A percentile compares a stretch with the other conserved stretches of the same genome.
Conservation (phyloP, 1,140 invertebrate genomes). For the Hesperophylax magnus region DNA sequence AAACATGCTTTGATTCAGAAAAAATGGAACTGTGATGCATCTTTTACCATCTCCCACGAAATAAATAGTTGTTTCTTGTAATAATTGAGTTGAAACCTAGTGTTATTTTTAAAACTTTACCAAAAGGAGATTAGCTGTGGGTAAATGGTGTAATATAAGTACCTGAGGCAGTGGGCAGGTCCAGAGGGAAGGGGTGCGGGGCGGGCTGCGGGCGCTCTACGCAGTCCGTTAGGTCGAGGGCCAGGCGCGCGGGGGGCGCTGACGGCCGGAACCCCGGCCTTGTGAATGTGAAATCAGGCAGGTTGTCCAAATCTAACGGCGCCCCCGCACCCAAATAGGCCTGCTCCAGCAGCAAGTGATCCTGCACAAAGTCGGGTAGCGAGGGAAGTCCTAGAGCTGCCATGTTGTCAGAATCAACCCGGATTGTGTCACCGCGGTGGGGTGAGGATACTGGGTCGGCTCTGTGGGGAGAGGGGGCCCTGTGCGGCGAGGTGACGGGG, state of each 20-base stretch:
- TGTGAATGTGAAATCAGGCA: slow-evolving; percentile 74
- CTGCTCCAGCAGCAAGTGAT: slow-evolving; percentile 76
- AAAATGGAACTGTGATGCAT: too few relatives aligned
- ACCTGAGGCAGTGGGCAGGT: slow-evolving; percentile 62
- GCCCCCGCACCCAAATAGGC: slow-evolving; percentile 70
- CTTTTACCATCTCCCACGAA: too few relatives aligned
- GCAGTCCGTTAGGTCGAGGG: slow-evolving; percentile 67
- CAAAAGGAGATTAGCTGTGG: too few relatives aligned
- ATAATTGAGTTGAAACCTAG: too few relatives aligned
- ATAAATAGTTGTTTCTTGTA: too few relatives aligned
- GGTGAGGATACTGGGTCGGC: not conserved
- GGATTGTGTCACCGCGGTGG: not conserved
- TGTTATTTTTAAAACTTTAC: too few relatives aligned
- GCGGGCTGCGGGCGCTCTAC: slow-evolving; percentile 63
- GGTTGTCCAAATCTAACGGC: slow-evolving; percentile 70
- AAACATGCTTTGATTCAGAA: too few relatives aligned
- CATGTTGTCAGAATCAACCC: slow-evolving; percentile 43
- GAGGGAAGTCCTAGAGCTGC: slow-evolving; percentile 69
- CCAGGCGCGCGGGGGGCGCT: slow-evolving; percentile 64
- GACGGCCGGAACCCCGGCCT: slow-evolving; percentile 24
- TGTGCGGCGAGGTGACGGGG: slow-evolving; percentile 47
- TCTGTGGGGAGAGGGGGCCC: not conserved
- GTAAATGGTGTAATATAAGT: not conserved
- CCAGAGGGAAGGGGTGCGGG: slow-evolving; percentile 63
- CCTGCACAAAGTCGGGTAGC: slow-evolving; percentile 78